Evolutionary conservation across 2,888 invertebrate genomes (phyloP), one percentile per base, ranked within the genome.

Genomic region (Cataglyphis altisquamis): DNA sequence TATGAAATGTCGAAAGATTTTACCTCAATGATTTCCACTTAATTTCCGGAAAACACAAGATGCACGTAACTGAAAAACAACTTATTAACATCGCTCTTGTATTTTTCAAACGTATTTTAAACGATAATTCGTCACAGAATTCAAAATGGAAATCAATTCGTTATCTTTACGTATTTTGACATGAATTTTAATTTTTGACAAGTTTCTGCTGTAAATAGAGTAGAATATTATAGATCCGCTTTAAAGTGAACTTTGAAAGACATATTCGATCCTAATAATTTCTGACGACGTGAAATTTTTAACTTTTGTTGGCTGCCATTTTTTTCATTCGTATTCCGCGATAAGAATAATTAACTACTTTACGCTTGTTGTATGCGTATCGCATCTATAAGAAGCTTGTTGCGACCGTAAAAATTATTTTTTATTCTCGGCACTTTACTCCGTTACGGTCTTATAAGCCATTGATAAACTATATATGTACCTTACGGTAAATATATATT

Each of bases 281-380:
- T 32, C 9, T 32, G 32, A 73, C 25, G 48, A 48, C 18, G 18
- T n/a, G 48, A 48, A 48, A 18, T 8, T 48, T 48, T 2, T n/a
- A 18, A 48, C 15, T 45, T 45, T 45, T 1, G 15, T 15, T 15
- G 45, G 5, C 15, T 15, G 15, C n/a, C n/a, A n/a, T 15, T 32
- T 55, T 55, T 67, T 67, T 66, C 12, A 6, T 74, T 62, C 15
- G n/a, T 21, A 21, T 25, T 75, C 3, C 21, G 29, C 67, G 57
- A 68, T 78, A 68, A 68, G 32, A 78, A 68, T 45, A 78, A 78
- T 78, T 68, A 60, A 78, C 41, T 67, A 67, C 29, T 29, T 67
- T 45, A 32, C n/a, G 29, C 32, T 78, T 21, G 29, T 32, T 15
- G 64, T 15, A 8, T 6, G 21, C 12, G 25, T 18, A 45, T 60